phyloP scores from a whole-genome alignment of 2,113 vertebrate species.

The Forbesichthys agassizii region DNA sequence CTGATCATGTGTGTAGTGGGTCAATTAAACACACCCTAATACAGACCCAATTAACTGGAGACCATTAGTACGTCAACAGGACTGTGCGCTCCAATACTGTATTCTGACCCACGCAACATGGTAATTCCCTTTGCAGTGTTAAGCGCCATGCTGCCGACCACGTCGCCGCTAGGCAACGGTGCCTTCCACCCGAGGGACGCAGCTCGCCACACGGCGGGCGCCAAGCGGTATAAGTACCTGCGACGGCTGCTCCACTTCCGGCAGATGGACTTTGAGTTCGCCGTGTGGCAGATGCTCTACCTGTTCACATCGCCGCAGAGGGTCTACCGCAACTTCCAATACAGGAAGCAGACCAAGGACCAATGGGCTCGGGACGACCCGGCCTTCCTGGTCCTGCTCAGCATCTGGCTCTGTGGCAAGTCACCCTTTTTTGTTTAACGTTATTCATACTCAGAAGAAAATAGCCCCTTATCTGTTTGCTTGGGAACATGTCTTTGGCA shows the following conservation, averaged over 20 bases:
- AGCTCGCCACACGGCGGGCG: constrained; percentile 89
- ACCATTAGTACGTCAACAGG: too few species aligned
- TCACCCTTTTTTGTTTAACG: background rate
- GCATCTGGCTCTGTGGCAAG: constrained; percentile 95
- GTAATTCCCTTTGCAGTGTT: background rate
- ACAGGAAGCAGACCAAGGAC: constrained; percentile 98
- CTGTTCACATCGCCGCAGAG: constrained; percentile 95
- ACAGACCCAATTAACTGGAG: too few species aligned
- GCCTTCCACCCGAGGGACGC: constrained; percentile 80
- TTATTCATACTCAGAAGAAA: too few species aligned
- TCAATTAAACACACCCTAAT: too few species aligned
- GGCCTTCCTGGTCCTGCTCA: constrained; percentile 91
- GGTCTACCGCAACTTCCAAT: constrained; percentile 98
- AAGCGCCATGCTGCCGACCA: constrained; percentile 91
- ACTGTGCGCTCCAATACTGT: too few species aligned
- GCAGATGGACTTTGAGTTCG: constrained; percentile 99
- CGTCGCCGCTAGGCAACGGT: constrained; percentile 80
- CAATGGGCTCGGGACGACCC: constrained; percentile 98
- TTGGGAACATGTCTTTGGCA: background rate
- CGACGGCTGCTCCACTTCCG: constrained; percentile 87
- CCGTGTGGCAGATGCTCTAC: constrained; percentile 98
- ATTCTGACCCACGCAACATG: too few species aligned
- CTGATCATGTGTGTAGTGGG: too few species aligned
- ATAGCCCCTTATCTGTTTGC: too few species aligned
- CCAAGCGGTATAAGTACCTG: constrained; percentile 96